Base-by-base conservation (phyloP, 2,797 vertebrate species). In the Poecilia picta region DNA sequence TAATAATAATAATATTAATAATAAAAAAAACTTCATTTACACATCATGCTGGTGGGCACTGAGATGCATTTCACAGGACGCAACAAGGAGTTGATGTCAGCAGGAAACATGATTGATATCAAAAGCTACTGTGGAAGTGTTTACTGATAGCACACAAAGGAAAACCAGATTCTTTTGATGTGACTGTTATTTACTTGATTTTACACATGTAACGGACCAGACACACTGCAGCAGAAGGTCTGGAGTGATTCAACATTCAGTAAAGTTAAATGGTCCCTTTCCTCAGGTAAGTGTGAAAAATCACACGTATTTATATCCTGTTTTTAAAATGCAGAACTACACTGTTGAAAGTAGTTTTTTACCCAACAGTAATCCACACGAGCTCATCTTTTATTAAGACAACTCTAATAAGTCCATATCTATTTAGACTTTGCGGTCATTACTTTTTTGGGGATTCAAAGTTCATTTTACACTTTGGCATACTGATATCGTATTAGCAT, bases 201-300 rank as follows among this genome's bases (percentile, higher is more conserved):
- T 51, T 0, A 64, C 71, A 66, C 77, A 45, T 4, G 15, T 77
- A 31, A 62, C 79, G 82, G 15, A 55, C 20, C 64, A 47, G 82
- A 76, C 2, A 76, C 41, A 31, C 13, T 66, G 41, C 33, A 66
- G 77, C 12, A 28, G 31, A 64, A 80, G 36, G 25, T 10, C 8
- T 41, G 36, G 20, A 39, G 36, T 77, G 36, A 76, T 70, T 80
- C n/a, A 64, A 74, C 31, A 80, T 84, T 84, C 79, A 86, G 57
- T 86, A 79, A 81, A 90, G 81, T 88, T 81, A 90, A 92, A 90
- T 93, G 92, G 92, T 94, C 92, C 92, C 92, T 88, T 80, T 87
- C 68, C 36, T 87, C 51, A 75, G 36, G 83, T 79, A 85, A 71
- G 6, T 76, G 68, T 68, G 79, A 23, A 77, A 81, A 82, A 77